A percentile compares a stretch with the other conserved stretches of the same genome.
Evolutionary conservation across 2,113 vertebrate species (phyloP).

Genomic region (Platysternon megacephalum): DNA sequence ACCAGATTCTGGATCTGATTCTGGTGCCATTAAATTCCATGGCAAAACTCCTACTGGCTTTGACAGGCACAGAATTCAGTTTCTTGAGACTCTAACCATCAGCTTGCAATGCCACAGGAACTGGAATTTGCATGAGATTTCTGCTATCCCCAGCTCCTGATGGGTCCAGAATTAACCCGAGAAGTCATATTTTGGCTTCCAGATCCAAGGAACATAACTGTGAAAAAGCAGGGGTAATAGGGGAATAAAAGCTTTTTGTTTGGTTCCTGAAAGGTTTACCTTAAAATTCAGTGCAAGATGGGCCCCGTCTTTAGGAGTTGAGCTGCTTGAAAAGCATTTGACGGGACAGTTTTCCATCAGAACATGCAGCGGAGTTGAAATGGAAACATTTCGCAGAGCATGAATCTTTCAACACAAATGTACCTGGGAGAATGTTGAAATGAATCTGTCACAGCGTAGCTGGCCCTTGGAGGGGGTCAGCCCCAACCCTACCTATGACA

Average conservation of each 20-base stretch:
- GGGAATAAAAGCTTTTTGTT: background rate
- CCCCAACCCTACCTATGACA: too few relatives aligned
- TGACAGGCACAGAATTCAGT: background rate
- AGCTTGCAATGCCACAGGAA: background rate
- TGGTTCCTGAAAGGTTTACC: background rate
- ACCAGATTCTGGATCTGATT: background rate
- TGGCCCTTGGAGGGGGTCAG: background rate
- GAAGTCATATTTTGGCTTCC: background rate
- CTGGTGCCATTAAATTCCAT: background rate
- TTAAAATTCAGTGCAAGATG: background rate
- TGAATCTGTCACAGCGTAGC: background rate
- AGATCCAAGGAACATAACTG: background rate
- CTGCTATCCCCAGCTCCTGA: background rate
- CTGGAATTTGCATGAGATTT: background rate
- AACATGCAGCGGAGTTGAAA: background rate
- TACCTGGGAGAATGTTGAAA: background rate
- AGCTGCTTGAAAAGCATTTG: background rate
- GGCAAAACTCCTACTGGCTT: background rate
- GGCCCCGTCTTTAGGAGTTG: background rate
- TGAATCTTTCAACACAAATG: background rate
- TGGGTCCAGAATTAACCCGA: background rate
- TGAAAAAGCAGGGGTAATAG: background rate
- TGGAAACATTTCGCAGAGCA: background rate
- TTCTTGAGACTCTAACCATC: rapidly evolving
- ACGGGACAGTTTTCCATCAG: background rate